These are phyloP conservation scores for Isoperla grammatica DNA, from an alignment of 2,888 invertebrate genomes.

Conservation along the genomic window DNA sequence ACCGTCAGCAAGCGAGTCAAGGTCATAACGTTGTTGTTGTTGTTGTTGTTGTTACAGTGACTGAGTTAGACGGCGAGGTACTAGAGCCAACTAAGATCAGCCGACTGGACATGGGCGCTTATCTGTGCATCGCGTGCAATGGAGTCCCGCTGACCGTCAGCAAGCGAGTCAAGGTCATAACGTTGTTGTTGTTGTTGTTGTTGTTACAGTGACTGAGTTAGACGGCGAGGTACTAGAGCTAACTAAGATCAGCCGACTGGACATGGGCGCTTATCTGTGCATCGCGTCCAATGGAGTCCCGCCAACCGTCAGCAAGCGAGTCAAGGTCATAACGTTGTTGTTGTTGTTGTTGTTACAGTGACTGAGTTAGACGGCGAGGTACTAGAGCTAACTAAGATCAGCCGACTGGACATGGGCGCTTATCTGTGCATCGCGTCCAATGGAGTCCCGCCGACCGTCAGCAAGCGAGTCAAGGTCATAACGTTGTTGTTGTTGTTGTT, in stretches of 20 bases:
- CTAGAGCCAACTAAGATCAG: no score
- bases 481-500: no score
- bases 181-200: no score
- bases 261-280: conserved; percentile 90
- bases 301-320: conserved; percentile 83
- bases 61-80: no score
- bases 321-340: no score
- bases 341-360: conserved; percentile 64
- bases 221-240: conserved; percentile 80
- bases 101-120: no score
- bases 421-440: conserved; percentile 89
- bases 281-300: conserved; percentile 88
- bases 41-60: no score
- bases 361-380: conserved; percentile 79
- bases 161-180: no score
- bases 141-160: no score
- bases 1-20: conserved; percentile 87
- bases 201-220: conserved; percentile 70
- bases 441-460: conserved; percentile 83
- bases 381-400: conserved; percentile 76
- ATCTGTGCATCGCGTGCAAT: no score
- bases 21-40: no score
- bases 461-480: conserved; percentile 88
- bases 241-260: conserved; percentile 75
- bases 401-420: conserved; percentile 84